Evolutionary conservation across 2,797 vertebrate species (phyloP).

Genomic region (Lacerta agilis): DNA sequence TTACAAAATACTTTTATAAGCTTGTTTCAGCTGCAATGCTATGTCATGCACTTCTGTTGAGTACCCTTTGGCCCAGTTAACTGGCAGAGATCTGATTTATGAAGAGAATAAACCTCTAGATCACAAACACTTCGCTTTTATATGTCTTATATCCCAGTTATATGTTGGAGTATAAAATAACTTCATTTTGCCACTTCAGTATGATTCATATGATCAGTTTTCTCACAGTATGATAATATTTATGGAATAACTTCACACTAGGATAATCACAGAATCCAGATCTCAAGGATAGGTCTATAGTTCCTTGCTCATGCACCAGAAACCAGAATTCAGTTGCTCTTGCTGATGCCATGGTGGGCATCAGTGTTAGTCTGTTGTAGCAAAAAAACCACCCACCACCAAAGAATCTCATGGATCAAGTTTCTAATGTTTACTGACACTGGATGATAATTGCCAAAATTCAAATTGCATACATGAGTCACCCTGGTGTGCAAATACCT

Average conservation of each 20-base stretch:
- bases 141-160: background rate
- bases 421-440: background rate
- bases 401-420: no score
- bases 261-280: background rate
- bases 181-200: background rate
- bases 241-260: background rate
- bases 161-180: background rate
- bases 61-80: background rate
- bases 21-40: background rate
- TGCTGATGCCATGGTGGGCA: background rate
- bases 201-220: background rate
- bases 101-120: background rate
- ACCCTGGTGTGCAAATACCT: background rate
- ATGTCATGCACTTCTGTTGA: background rate
- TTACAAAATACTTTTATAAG: slow-evolving; percentile 8
- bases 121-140: background rate
- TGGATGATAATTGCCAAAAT: background rate
- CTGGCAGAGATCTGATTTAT: background rate
- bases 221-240: background rate
- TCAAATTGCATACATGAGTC: background rate
- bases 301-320: background rate
- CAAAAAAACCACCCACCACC: background rate
- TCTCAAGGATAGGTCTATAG: background rate
- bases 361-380: background rate
- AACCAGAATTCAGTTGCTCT: background rate